Conservation (phyloP, 2,113 vertebrate genomes). For the Oncorhynchus clarkii region DNA sequence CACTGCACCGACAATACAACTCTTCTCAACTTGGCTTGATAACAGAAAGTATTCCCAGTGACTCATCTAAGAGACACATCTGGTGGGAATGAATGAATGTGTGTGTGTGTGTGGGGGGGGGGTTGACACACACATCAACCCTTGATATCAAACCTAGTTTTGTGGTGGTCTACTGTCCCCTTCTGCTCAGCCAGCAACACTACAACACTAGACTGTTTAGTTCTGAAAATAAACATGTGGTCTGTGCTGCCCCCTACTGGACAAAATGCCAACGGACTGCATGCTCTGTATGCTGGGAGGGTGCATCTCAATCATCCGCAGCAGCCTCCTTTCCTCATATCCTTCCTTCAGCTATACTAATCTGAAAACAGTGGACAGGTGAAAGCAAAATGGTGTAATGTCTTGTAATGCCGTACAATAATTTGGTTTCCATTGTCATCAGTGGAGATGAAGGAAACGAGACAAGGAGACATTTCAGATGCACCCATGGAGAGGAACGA, state of each 20-base stretch:
- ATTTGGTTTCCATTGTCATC: too few species aligned
- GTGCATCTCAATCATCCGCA: too few species aligned
- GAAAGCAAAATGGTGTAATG: not conserved
- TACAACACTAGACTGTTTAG: slow-evolving; percentile 5
- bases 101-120: not conserved
- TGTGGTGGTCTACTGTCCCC: slow-evolving; percentile 56
- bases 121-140: slow-evolving; percentile 2
- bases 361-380: not conserved
- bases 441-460: too few species aligned
- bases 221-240: not conserved
- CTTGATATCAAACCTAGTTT: slow-evolving; percentile 12
- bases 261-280: not conserved
- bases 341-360: not conserved
- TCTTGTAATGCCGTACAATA: too few species aligned
- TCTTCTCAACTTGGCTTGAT: not conserved
- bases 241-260: slow-evolving; percentile 57
- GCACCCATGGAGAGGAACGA: too few species aligned
- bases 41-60: not conserved
- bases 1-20: not conserved
- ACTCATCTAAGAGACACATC: not conserved
- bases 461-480: too few species aligned
- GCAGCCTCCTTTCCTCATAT: too few species aligned
- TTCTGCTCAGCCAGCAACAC: slow-evolving; percentile 10
- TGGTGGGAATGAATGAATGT: not conserved
- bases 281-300: not conserved